phyloP scores from a whole-genome alignment of 2,888 invertebrate species.

The Hyposoter dolosus region DNA sequence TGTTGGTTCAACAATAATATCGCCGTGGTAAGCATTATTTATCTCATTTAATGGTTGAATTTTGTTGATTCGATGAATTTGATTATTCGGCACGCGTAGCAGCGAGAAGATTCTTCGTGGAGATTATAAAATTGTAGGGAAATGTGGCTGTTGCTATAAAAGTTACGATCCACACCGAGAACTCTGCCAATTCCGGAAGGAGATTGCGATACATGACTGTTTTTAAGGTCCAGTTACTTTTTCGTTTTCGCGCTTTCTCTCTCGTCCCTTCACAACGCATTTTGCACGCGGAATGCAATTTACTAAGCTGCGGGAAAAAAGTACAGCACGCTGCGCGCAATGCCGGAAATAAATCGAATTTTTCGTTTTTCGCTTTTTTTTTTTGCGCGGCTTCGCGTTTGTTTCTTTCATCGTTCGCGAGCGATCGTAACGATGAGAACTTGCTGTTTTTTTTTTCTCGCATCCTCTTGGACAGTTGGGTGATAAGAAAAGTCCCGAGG shows the following conservation, averaged over 20 bases:
- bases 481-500: conserved; percentile 23
- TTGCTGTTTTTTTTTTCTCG: conserved; percentile 34
- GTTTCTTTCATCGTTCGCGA: conserved; percentile 6
- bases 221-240: background rate
- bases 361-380: conserved; percentile 10
- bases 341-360: conserved; percentile 60
- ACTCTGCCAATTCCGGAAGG: background rate
- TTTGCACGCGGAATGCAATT: background rate
- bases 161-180: too few relatives aligned
- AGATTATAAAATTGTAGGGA: too few relatives aligned
- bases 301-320: conserved; percentile 21
- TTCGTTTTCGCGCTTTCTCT: background rate
- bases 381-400: background rate
- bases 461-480: conserved; percentile 3
- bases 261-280: background rate
- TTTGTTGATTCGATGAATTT: too few relatives aligned
- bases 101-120: too few relatives aligned
- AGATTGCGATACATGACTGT: background rate
- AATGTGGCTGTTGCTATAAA: too few relatives aligned
- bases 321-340: conserved; percentile 26
- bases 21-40: too few relatives aligned
- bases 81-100: too few relatives aligned
- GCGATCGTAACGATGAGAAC: conserved; percentile 31
- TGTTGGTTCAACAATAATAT: too few relatives aligned
- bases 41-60: too few relatives aligned